phyloP scores from a whole-genome alignment of 1,140 invertebrate species.

The Brachionus plicatilis region DNA sequence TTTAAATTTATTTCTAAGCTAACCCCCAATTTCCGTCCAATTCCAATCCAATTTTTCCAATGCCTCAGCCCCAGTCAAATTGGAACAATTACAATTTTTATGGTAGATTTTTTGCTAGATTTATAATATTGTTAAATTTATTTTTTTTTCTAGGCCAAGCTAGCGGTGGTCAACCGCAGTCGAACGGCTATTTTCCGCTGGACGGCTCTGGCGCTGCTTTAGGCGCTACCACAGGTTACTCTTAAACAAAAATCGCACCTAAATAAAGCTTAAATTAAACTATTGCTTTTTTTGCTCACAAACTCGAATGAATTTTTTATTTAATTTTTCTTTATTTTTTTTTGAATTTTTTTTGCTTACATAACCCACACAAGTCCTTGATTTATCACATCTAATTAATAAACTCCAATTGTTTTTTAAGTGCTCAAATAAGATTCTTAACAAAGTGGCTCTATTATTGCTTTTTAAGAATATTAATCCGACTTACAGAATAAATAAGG shows the following conservation, averaged over 20 bases:
- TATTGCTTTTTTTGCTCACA: neutral
- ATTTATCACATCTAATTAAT: neutral
- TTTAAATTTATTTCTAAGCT: neutral
- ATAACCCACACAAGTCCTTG: neutral
- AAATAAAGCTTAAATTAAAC: neutral
- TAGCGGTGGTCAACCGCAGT: neutral
- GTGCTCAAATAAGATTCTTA: neutral
- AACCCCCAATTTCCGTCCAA: neutral
- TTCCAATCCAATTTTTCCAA: neutral
- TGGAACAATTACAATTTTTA: conserved; percentile 28
- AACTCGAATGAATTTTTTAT: neutral
- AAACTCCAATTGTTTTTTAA: neutral
- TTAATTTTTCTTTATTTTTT: neutral
- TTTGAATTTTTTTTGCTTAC: neutral
- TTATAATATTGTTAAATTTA: neutral
- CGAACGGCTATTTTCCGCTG: neutral
- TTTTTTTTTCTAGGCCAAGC: neutral
- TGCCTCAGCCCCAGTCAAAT: neutral
- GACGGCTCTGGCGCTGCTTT: neutral
- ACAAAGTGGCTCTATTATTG: neutral
- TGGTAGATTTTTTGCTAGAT: neutral
- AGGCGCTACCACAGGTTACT: conserved; percentile 4
- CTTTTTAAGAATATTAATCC: neutral
- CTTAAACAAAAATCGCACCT: neutral
- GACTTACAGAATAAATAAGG: neutral